Percentiles rank a stretch among this genome's conserved stretches.
Evolutionary conservation across 2,888 invertebrate genomes (phyloP).

Genomic region (Sisyra nigra): DNA sequence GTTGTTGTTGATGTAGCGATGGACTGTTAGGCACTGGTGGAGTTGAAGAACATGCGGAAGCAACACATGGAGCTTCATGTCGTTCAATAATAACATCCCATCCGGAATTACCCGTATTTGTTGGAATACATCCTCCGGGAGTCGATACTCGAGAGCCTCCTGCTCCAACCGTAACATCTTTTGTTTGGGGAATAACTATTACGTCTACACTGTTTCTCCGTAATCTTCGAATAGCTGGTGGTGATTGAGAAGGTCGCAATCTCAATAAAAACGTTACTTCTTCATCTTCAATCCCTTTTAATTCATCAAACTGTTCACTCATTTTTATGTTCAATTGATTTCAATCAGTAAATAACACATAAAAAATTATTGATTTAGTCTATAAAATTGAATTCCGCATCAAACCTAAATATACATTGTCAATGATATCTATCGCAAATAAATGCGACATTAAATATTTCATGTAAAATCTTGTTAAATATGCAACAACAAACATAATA

Average conservation of each 20-base stretch:
- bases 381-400: neutral
- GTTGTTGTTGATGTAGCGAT: constrained; percentile 7
- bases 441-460: neutral
- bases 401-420: neutral
- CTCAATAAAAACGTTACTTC: constrained; percentile 25
- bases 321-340: neutral
- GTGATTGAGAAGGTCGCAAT: constrained; percentile 24
- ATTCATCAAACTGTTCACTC: too few species aligned
- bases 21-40: constrained; percentile 4
- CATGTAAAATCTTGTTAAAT: too few species aligned
- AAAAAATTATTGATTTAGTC: neutral
- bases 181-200: constrained; percentile 8
- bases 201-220: constrained; percentile 16
- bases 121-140: neutral
- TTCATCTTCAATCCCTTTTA: constrained; percentile 17
- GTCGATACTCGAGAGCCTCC: too few species aligned
- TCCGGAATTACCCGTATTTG: constrained; percentile 11
- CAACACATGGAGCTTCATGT: constrained; percentile 10
- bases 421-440: neutral
- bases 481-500: too few species aligned
- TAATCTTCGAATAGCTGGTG: constrained; percentile 17
- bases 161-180: too few species aligned
- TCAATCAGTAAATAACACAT: neutral
- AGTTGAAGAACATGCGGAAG: constrained; percentile 8
- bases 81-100: constrained; percentile 25